Evolutionary conservation across 2,888 invertebrate genomes (phyloP).

Genomic region (Papilio elwesi): DNA sequence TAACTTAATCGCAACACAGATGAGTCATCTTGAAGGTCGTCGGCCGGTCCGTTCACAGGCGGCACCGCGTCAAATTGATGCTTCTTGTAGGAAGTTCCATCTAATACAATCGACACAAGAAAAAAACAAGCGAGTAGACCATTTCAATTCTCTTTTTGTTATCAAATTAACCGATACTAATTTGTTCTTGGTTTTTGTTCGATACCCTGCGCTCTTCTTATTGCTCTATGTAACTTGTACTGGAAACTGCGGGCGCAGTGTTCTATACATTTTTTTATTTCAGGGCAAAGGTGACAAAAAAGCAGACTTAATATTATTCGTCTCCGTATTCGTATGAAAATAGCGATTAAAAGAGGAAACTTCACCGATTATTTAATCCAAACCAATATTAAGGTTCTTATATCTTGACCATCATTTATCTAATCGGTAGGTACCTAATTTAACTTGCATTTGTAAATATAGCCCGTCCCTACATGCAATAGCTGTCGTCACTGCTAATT

Average conservation of each 20-base stretch:
- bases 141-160: slow-evolving; percentile 19
- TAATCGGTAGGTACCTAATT: too few relatives aligned
- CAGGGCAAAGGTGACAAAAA: too few relatives aligned
- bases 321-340: too few relatives aligned
- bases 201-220: background rate
- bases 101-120: slow-evolving; percentile 45
- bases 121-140: slow-evolving; percentile 11
- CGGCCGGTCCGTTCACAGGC: slow-evolving; percentile 46
- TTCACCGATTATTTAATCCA: too few relatives aligned
- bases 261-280: too few relatives aligned
- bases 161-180: slow-evolving; percentile 25
- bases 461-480: too few relatives aligned
- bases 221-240: background rate
- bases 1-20: slow-evolving; percentile 52
- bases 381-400: too few relatives aligned
- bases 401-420: too few relatives aligned
- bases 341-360: too few relatives aligned
- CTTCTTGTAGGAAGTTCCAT: slow-evolving; percentile 53
- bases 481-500: background rate
- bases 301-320: too few relatives aligned
- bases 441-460: too few relatives aligned
- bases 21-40: slow-evolving; percentile 59
- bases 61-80: slow-evolving; percentile 52
- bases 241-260: too few relatives aligned
- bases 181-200: slow-evolving; percentile 16